A percentile compares a stretch with the other conserved stretches of the same genome.
Evolutionary conservation across 1,140 invertebrate species (phyloP).

Genomic region (Drusus annulatus): DNA sequence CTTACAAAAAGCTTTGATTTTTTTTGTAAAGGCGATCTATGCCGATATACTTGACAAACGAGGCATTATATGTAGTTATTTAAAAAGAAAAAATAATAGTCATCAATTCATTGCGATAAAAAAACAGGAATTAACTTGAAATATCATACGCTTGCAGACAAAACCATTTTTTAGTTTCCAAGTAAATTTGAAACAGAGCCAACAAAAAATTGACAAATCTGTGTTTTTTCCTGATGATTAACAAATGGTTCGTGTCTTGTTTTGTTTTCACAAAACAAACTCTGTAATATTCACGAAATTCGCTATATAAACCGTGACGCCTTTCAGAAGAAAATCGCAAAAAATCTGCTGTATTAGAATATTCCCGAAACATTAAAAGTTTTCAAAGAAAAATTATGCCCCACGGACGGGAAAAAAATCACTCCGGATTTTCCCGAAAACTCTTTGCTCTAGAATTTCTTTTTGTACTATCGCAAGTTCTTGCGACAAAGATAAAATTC

Average conservation of each 20-base stretch:
- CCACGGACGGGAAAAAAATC: conserved; percentile 30
- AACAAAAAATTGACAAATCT: too few relatives aligned
- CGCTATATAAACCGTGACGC: neutral
- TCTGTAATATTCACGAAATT: neutral
- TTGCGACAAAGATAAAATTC: conserved; percentile 42
- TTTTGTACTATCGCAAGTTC: conserved; percentile 34
- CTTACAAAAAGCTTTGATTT: too few relatives aligned
- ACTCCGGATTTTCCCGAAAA: conserved; percentile 22
- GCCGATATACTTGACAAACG: too few relatives aligned
- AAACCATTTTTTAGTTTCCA: too few relatives aligned
- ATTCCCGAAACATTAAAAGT: conserved; percentile 28
- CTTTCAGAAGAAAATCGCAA: conserved; percentile 29
- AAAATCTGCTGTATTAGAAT: conserved; percentile 17
- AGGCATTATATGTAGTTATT: too few relatives aligned
- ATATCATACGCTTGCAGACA: too few relatives aligned
- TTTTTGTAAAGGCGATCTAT: too few relatives aligned
- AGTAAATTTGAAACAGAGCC: too few relatives aligned
- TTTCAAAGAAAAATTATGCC: conserved; percentile 36
- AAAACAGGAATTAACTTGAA: too few relatives aligned
- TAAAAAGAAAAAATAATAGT: too few relatives aligned
- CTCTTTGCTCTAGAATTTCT: conserved; percentile 21
- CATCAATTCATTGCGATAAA: too few relatives aligned
- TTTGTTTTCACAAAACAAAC: conserved; percentile 5
- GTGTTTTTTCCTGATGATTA: too few relatives aligned
- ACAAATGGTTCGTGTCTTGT: neutral